Base-by-base conservation (phyloP, 1,140 invertebrate genomes). In the Eufriesea mexicana region DNA sequence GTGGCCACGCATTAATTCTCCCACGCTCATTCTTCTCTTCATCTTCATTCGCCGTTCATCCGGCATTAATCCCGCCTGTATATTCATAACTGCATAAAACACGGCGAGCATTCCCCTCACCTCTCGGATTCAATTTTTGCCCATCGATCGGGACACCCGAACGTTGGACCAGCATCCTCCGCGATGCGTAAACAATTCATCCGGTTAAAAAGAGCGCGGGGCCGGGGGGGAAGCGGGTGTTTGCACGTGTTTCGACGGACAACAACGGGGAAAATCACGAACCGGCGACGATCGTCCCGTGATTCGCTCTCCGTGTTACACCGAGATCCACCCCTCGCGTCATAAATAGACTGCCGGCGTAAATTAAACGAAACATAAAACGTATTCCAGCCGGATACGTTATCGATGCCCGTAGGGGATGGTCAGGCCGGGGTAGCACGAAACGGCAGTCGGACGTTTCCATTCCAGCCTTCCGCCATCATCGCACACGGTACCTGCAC, bases 401-500 rank as follows among this genome's bases (percentile, higher is more conserved):
- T 45, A 70, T 78, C 76, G 51, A 47, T 28, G 49, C 5, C 25
- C 23, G n/a, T n/a, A 35, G 28, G 16, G 35, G 35, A 16, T 42
- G 9, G 9, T 10, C 45, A 35, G 10, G 5, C n/a, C 2, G 55
- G 57, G 66, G 62, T n/a, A 20, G 66, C n/a, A 5, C 35, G 81
- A 68, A 23, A 25, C 10, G 55, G 28, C 18, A 7, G 20, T 16
- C n/a, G 66, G 18, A 57, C 45, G 64, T 68, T 61, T 49, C 55
- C 71, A 61, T 64, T 51, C 49, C 55, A 10, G 28, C 61, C 25
- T 25, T 16, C 23, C n/a, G 49, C n/a, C n/a, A n/a, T n/a, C n/a
- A n/a, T n/a, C n/a, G n/a, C n/a, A n/a, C n/a, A n/a, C n/a, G n/a
- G 61, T 61, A 66, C 61, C 67, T 66, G 28, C 71, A 74, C 71